These are phyloP conservation scores for Cheilosia grossa DNA, from an alignment of 2,888 invertebrate genomes.

Conservation along the genomic window DNA sequence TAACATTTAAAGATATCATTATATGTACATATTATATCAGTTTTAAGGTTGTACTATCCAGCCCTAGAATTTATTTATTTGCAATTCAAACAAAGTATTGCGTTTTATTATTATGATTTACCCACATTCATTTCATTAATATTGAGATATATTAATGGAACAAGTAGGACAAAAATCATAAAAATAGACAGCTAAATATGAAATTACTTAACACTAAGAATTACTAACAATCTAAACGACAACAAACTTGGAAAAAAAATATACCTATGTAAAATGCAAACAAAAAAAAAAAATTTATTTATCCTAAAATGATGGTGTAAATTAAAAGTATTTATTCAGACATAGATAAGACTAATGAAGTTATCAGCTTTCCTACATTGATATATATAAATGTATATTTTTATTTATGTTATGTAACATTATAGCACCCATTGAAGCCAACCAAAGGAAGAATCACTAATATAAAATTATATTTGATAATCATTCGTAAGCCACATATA, in stretches of 20 bases:
- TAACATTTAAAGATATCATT: no score
- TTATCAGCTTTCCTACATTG: constrained; percentile 63
- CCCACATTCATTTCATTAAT: no score
- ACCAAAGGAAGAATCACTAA: no score
- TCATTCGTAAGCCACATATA: no score
- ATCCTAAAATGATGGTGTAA: constrained; percentile 73
- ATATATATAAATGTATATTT: constrained; percentile 39
- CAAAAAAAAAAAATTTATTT: constrained; percentile 43
- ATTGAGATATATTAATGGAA: not conserved
- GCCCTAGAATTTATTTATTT: no score
- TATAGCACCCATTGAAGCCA: no score
- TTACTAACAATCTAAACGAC: constrained; percentile 18
- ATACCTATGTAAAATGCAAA: constrained; percentile 56
- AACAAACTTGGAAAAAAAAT: constrained; percentile 29
- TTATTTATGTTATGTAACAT: constrained; percentile 18
- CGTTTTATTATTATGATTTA: no score
- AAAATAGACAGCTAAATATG: not conserved
- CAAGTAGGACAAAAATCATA: constrained; percentile 6
- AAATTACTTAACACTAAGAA: constrained; percentile 23
- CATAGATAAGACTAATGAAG: constrained; percentile 23
- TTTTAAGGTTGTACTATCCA: not conserved
- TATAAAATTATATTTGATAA: no score
- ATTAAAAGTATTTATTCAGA: constrained; percentile 57
- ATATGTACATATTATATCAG: constrained; percentile 19
- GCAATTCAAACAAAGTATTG: no score